Conservation (phyloP, 2,797 vertebrate species). For the Glossophaga mutica region DNA sequence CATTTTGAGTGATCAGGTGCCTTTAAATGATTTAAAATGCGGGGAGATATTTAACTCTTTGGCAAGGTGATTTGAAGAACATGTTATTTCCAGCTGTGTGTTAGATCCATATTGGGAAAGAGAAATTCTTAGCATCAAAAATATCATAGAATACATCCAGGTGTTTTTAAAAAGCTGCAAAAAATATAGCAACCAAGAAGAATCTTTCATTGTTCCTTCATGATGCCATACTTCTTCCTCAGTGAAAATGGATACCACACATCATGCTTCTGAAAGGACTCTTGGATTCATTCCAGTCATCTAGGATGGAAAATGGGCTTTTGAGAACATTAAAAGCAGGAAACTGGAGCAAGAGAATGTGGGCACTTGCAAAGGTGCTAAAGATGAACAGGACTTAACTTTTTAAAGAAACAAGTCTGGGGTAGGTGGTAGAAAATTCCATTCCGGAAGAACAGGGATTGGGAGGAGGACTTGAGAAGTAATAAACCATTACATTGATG, state of each 20-base stretch:
- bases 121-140: constrained; percentile 45
- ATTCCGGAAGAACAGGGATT: not conserved
- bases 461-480: not conserved
- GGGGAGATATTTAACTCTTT: constrained; percentile 66
- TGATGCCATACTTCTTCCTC: constrained; percentile 46
- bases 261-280: constrained; percentile 49
- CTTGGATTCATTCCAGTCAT: constrained; percentile 50
- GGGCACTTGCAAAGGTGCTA: constrained; percentile 58
- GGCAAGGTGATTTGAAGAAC: constrained; percentile 64
- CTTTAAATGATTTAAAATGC: constrained; percentile 65
- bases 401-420: constrained; percentile 20
- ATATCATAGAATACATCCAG: constrained; percentile 52
- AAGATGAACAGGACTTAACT: constrained; percentile 68
- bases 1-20: constrained; percentile 46
- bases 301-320: constrained; percentile 46
- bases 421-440: constrained; percentile 49
- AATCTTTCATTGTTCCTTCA: constrained; percentile 65
- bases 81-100: constrained; percentile 71
- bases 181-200: constrained; percentile 51
- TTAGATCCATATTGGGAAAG: constrained; percentile 42
- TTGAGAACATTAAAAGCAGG: constrained; percentile 68
- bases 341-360: constrained; percentile 51
- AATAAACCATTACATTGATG: constrained; percentile 6
- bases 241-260: constrained; percentile 24
- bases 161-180: constrained; percentile 64